Evolutionary conservation across 2,797 vertebrate genomes (phyloP).

Genomic region (Taeniopygia guttata): DNA sequence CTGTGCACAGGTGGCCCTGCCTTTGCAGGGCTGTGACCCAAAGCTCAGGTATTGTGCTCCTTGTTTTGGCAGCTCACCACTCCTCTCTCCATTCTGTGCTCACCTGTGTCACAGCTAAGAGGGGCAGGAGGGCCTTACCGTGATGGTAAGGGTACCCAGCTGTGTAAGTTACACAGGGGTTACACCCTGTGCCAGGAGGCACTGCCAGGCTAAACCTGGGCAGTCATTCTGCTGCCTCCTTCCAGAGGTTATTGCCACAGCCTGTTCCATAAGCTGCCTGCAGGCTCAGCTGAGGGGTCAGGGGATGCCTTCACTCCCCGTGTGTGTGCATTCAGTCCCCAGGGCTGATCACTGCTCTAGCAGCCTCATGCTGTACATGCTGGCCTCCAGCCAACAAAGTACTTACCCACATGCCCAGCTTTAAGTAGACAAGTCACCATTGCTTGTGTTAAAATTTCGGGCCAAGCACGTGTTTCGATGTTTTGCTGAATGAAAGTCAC

Average conservation of each 20-base stretch:
- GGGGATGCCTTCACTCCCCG: not conserved
- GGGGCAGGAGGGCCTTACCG: not conserved
- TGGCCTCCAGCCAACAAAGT: not conserved
- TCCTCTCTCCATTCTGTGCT: not conserved
- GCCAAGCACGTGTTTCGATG: not conserved
- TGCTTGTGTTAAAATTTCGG: not conserved
- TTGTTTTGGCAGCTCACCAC: not conserved
- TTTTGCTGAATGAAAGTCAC: not conserved
- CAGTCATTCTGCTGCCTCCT: not conserved
- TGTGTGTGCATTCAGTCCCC: not conserved
- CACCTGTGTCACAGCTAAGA: accelerated
- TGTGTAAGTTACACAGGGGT: accelerated
- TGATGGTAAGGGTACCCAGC: not conserved
- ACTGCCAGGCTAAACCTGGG: too few relatives aligned
- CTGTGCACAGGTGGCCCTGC: not conserved
- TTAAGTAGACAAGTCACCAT: not conserved
- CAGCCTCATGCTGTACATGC: not conserved
- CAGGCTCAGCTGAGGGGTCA: not conserved
- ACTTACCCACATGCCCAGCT: conserved; percentile 8
- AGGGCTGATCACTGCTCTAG: not conserved
- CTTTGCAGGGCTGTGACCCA: not conserved
- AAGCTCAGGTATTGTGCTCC: not conserved
- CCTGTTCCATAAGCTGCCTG: not conserved
- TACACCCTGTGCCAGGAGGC: not conserved
- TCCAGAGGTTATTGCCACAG: not conserved